A percentile compares a stretch with the other conserved stretches of the same genome.
phyloP scores from a whole-genome alignment of 2,888 invertebrate species.

The Melolontha melolontha region DNA sequence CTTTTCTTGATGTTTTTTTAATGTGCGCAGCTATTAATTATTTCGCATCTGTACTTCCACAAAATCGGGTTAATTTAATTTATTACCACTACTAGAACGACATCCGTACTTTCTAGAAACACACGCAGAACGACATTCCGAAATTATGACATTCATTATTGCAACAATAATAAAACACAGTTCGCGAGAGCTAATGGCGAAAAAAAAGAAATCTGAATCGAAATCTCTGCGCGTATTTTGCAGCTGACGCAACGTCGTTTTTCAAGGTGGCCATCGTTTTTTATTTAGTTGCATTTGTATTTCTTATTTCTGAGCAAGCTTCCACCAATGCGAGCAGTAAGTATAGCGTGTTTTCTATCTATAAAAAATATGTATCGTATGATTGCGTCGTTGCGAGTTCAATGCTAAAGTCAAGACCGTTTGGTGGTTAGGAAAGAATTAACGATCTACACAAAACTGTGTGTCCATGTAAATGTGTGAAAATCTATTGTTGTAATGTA shows the following conservation, averaged over 20 bases:
- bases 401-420: conserved; percentile 44
- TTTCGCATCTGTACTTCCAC: too few species aligned
- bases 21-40: too few species aligned
- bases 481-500: too few species aligned
- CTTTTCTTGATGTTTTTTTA: too few species aligned
- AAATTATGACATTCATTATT: conserved; percentile 19
- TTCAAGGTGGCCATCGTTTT: conserved; percentile 24
- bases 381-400: conserved; percentile 34
- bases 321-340: background rate
- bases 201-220: conserved; percentile 24
- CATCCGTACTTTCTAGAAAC: conserved; percentile 20
- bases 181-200: background rate
- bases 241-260: conserved; percentile 23
- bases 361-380: conserved; percentile 19
- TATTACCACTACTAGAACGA: background rate
- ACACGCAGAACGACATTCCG: background rate
- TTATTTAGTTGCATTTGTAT: conserved; percentile 9
- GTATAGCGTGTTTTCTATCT: conserved; percentile 10
- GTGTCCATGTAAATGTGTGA: background rate
- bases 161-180: conserved; percentile 10
- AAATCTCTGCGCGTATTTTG: conserved; percentile 20
- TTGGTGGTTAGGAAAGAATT: conserved; percentile 36
- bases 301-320: conserved; percentile 27
- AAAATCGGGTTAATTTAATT: too few species aligned
- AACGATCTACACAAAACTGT: background rate